A percentile compares a stretch with the other conserved stretches of the same genome.
These are phyloP conservation scores for Chinchilla lanigera DNA, from an alignment of 2,113 vertebrate genomes.

Conservation along the genomic window DNA sequence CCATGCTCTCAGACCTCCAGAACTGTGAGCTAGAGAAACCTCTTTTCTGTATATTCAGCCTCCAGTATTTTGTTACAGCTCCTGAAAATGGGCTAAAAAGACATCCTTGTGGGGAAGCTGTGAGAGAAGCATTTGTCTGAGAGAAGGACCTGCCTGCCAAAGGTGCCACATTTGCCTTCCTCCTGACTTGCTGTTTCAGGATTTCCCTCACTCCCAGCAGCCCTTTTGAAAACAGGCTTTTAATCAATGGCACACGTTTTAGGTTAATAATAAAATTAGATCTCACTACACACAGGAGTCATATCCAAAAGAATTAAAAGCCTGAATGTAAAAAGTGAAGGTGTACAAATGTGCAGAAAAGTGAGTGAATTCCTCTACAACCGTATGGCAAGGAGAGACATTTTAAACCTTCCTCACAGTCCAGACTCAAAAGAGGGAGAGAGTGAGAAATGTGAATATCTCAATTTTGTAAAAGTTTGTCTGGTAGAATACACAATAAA, in stretches of 20 bases:
- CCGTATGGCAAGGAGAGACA: not conserved
- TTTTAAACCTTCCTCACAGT: not conserved
- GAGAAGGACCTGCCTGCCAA: not conserved
- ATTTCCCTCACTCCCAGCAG: not conserved
- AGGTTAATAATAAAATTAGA: slow-evolving; percentile 26
- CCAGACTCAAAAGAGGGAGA: not conserved
- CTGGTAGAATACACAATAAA: not conserved
- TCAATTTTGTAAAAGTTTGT: not conserved
- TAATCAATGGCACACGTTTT: not conserved
- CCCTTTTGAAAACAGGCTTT: not conserved
- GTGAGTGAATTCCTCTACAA: not conserved
- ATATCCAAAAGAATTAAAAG: not conserved
- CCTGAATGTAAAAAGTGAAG: not conserved
- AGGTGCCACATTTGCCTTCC: not conserved
- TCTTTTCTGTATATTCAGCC: not conserved
- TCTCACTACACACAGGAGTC: not conserved
- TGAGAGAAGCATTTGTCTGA: not conserved
- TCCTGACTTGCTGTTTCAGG: not conserved
- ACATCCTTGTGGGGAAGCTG: not conserved
- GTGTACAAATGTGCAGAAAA: not conserved
- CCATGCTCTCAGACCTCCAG: not conserved
- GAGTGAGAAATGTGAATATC: not conserved
- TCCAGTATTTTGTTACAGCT: not conserved
- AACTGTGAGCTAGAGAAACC: not conserved
- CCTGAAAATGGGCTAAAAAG: not conserved